Evolutionary conservation across 2,888 invertebrate genomes (phyloP).

Genomic region (Trissoscelio sp.): DNA sequence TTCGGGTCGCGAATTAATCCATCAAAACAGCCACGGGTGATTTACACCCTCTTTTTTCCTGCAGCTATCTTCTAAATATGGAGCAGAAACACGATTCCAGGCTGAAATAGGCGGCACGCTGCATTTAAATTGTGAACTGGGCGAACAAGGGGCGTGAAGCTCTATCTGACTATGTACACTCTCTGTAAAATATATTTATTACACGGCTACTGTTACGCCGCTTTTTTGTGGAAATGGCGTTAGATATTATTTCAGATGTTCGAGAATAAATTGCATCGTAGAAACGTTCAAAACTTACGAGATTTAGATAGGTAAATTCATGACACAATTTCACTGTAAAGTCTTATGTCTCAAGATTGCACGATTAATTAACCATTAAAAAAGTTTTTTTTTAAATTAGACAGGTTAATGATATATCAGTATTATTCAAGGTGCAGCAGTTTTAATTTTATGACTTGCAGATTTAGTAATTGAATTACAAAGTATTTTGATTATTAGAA

Average conservation of each 20-base stretch:
- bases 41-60: constrained; percentile 74
- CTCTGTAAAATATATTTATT: constrained; percentile 66
- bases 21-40: constrained; percentile 78
- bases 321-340: no score
- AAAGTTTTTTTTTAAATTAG: no score
- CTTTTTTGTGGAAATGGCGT: constrained; percentile 40
- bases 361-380: no score
- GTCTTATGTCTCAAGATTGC: not conserved
- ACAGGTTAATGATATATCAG: no score
- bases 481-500: no score
- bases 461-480: no score
- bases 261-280: not conserved
- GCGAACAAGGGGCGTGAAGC: constrained; percentile 67
- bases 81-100: constrained; percentile 69
- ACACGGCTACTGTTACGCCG: constrained; percentile 13
- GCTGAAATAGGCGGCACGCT: constrained; percentile 68
- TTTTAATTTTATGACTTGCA: no score
- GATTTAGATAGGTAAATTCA: not conserved
- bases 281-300: not conserved
- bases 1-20: constrained; percentile 80
- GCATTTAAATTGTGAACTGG: constrained; percentile 69
- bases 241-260: constrained; percentile 20
- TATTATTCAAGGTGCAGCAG: no score
- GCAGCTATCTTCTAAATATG: constrained; percentile 73
- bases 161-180: constrained; percentile 42